Evolutionary conservation across 2,113 vertebrate species (phyloP), one percentile per base, ranked within the genome.

Genomic region (Stegastes partitus): DNA sequence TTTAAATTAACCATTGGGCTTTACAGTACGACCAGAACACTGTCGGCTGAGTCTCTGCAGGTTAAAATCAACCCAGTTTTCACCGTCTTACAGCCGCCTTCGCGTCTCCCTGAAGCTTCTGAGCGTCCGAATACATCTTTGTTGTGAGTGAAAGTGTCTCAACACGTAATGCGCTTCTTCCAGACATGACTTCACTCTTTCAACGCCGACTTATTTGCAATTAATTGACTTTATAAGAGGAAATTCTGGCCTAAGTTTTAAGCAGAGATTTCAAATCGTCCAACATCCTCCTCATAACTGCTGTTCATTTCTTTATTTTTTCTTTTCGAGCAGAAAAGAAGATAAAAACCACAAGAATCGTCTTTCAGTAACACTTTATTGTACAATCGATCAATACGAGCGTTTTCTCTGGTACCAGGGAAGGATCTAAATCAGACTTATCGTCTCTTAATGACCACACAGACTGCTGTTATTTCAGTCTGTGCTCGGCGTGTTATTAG

Each of bases 371-470:
- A 23, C 47, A 25, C 23, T 66, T 81, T 77, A 74, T 65, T 68
- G 68, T 56, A 4, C 58, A 31, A 61, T 67, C 5, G 2, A 78
- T 80, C 80, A 74, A 76, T 59, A 58, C 26, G 19, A 54, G 25
- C 37, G 56, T 68, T 77, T 78, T 63, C 49, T 55, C 61, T 58
- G 68, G 65, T 22, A 62, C 51, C 77, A 45, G 11, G 51, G 64
- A 86, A 69, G n/a, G 1, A 75, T 61, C 56, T 79, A 67, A 87
- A 83, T 77, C 61, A 73, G 82, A 79, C 68, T 71, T 77, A 83
- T 83, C 42, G 69, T 79, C 72, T 76, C 75, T 54, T 86, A 75
- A 85, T 74, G 75, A 79, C 47, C 11, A 5, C 18, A 65, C 66
- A 71, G 49, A 65, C 49, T 37, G 81, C 80, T 68, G 53, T 75